Evolutionary conservation across 1,140 invertebrate genomes (phyloP).

Genomic region (Caligus rogercresseyi): DNA sequence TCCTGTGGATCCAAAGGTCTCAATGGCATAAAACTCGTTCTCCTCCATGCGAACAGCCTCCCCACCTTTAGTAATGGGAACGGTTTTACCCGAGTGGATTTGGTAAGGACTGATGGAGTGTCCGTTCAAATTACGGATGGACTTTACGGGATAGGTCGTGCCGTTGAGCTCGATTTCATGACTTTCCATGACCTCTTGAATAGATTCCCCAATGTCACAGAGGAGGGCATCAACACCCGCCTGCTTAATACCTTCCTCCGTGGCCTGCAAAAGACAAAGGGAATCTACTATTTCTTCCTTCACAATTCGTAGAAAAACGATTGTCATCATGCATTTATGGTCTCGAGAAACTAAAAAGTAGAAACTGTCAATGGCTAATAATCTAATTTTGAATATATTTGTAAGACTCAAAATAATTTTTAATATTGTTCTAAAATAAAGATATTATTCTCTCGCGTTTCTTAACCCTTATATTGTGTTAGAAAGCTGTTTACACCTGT

Average conservation of each 20-base stretch:
- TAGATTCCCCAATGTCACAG: conserved; percentile 90
- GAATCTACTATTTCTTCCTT: background rate
- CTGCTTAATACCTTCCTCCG: conserved; percentile 31
- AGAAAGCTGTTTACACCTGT: too few species aligned
- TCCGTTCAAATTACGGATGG: conserved; percentile 94
- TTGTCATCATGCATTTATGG: background rate
- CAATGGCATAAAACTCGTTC: conserved; percentile 97
- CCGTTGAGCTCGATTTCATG: conserved; percentile 97
- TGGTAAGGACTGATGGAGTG: conserved; percentile 93
- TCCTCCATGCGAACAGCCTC: conserved; percentile 96
- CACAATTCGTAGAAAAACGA: background rate
- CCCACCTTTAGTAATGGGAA: conserved; percentile 97
- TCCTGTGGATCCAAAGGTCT: conserved; percentile 97
- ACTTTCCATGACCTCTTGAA: conserved; percentile 99
- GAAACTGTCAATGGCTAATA: too few species aligned
- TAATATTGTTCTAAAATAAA: too few species aligned
- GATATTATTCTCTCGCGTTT: too few species aligned
- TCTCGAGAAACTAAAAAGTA: too few species aligned
- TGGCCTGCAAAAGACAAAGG: background rate
- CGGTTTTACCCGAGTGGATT: conserved; percentile 97
- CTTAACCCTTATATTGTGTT: too few species aligned
- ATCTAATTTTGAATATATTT: too few species aligned
- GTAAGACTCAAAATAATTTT: too few species aligned
- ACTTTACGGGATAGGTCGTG: conserved; percentile 88
- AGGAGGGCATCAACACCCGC: conserved; percentile 92